Evolutionary conservation across 2,113 vertebrate species (phyloP).

Genomic region (Tupaia chinensis): DNA sequence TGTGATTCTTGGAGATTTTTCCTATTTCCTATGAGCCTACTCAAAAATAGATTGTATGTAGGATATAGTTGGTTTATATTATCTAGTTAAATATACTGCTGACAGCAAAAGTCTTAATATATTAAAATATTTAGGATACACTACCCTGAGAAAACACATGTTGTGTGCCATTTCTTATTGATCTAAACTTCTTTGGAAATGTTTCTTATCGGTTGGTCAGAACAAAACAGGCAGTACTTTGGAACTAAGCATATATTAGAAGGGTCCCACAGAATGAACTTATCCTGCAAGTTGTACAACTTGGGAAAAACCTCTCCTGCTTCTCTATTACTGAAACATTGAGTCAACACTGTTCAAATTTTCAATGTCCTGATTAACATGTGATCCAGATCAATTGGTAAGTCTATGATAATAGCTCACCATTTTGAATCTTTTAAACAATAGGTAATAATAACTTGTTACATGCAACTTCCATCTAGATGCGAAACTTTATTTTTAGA

Average conservation of each 20-base stretch:
- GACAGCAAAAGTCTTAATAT: slow-evolving; percentile 46
- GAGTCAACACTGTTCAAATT: background rate
- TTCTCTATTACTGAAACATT: background rate
- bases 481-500: slow-evolving; percentile 61
- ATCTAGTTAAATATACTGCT: background rate
- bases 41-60: slow-evolving; percentile 52
- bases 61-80: slow-evolving; percentile 11
- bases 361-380: slow-evolving; percentile 41
- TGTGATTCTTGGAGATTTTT: background rate
- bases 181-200: slow-evolving; percentile 2
- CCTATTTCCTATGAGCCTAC: background rate
- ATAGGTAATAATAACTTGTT: slow-evolving; percentile 50
- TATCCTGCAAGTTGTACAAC: background rate
- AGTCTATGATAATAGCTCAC: slow-evolving; percentile 56
- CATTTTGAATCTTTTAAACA: slow-evolving; percentile 47
- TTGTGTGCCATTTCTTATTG: background rate
- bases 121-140: slow-evolving; percentile 5
- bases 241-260: background rate
- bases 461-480: slow-evolving; percentile 55
- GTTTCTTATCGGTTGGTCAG: background rate
- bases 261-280: background rate
- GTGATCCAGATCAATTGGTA: background rate
- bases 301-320: slow-evolving; percentile 3
- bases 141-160: slow-evolving; percentile 33
- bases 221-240: slow-evolving; percentile 10